phyloP scores from a whole-genome alignment of 2,113 vertebrate genomes.

The Monopterus albus region DNA sequence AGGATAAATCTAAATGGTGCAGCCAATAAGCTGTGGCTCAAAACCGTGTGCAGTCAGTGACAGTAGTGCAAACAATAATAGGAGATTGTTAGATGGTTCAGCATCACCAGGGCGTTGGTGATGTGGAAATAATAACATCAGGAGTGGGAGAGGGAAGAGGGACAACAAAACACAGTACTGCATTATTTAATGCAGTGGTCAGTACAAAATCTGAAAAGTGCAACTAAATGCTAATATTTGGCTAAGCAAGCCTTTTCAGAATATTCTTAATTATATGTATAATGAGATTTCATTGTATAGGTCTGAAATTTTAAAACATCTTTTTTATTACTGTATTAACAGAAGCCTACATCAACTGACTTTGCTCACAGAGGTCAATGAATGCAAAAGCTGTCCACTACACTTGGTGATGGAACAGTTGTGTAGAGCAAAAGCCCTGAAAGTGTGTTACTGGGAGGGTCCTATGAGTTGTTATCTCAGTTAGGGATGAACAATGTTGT shows the following conservation, averaged over 20 bases:
- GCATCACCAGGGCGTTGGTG: too few species aligned
- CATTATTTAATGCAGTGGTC: too few species aligned
- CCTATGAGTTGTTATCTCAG: too few species aligned
- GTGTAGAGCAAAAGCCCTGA: too few species aligned
- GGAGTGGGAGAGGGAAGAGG: not conserved
- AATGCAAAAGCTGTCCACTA: constrained; percentile 4
- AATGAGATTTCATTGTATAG: not conserved
- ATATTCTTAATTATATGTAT: not conserved
- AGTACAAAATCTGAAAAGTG: not conserved
- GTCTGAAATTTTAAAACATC: not conserved
- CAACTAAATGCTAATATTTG: not conserved
- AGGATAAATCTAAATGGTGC: too few species aligned
- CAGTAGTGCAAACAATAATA: too few species aligned
- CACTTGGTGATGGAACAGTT: too few species aligned
- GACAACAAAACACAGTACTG: not conserved
- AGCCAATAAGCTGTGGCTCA: too few species aligned
- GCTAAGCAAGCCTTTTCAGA: not conserved
- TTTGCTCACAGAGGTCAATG: constrained; percentile 14
- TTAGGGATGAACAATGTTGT: too few species aligned
- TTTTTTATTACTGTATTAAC: not conserved
- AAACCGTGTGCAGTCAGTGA: too few species aligned
- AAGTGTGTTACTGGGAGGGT: too few species aligned
- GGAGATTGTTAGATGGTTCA: too few species aligned
- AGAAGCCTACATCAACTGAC: constrained; percentile 3
- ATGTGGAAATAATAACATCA: not conserved